These are phyloP conservation scores for Dryobates pubescens DNA, from an alignment of 2,797 vertebrate species.

Conservation along the genomic window DNA sequence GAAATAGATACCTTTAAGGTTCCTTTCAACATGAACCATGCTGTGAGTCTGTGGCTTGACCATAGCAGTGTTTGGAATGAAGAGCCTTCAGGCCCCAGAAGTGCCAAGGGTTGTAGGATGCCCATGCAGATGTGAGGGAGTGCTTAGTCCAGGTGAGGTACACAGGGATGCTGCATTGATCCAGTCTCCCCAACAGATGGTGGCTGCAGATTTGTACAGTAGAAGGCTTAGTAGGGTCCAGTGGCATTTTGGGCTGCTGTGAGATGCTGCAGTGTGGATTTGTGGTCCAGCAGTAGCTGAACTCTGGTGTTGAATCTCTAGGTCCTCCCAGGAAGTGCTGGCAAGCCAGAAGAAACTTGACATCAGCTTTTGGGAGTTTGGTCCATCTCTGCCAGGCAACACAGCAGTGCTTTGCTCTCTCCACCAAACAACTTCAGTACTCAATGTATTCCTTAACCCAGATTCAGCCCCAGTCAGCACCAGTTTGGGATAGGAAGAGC, in stretches of 20 bases:
- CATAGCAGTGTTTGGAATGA: not conserved
- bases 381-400: not conserved
- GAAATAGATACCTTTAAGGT: too few relatives aligned
- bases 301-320: not conserved
- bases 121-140: fast-evolving
- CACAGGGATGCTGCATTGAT: not conserved
- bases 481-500: not conserved
- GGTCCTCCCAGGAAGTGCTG: not conserved
- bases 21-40: too few relatives aligned
- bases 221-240: not conserved
- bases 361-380: not conserved
- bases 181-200: not conserved
- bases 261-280: not conserved
- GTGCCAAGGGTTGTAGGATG: not conserved
- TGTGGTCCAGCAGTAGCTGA: not conserved
- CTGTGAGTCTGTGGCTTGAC: not conserved
- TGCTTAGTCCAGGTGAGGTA: not conserved
- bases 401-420: not conserved
- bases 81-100: not conserved
- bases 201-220: not conserved
- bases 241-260: not conserved
- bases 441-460: not conserved
- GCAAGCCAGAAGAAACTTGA: not conserved
- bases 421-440: not conserved
- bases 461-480: not conserved